Evolutionary conservation across 2,888 invertebrate species (phyloP).

Genomic region (Dilophus febrilis): DNA sequence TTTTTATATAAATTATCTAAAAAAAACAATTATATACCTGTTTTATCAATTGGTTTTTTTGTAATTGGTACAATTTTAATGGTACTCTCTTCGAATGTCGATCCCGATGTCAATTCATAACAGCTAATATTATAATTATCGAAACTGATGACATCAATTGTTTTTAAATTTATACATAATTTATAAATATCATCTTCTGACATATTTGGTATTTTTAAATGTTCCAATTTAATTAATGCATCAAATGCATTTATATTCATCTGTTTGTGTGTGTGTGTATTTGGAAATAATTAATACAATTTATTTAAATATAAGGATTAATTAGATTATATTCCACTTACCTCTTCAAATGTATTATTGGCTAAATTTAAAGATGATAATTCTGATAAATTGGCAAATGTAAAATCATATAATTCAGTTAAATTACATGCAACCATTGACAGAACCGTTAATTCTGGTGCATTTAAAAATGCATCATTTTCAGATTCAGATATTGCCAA

Average conservation of each 20-base stretch:
- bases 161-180: conserved; percentile 23
- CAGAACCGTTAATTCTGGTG: conserved; percentile 22
- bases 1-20: no score
- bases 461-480: conserved; percentile 22
- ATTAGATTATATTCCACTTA: conserved; percentile 10
- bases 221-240: conserved; percentile 23
- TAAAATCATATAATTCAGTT: conserved; percentile 22
- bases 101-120: conserved; percentile 24
- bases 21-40: background rate
- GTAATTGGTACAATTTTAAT: conserved; percentile 6
- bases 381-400: conserved; percentile 23
- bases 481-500: conserved; percentile 18
- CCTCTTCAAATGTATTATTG: conserved; percentile 24
- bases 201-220: conserved; percentile 25
- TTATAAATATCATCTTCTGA: conserved; percentile 19
- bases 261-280: conserved; percentile 14
- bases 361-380: conserved; percentile 25
- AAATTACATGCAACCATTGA: conserved; percentile 26
- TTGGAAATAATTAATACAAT: no score
- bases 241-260: conserved; percentile 28
- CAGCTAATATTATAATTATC: conserved; percentile 27
- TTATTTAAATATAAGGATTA: no score
- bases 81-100: conserved; percentile 25
- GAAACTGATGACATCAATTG: conserved; percentile 27
- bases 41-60: background rate